Conservation (phyloP, 1,140 invertebrate genomes). For the Lanistes nyassanus region DNA sequence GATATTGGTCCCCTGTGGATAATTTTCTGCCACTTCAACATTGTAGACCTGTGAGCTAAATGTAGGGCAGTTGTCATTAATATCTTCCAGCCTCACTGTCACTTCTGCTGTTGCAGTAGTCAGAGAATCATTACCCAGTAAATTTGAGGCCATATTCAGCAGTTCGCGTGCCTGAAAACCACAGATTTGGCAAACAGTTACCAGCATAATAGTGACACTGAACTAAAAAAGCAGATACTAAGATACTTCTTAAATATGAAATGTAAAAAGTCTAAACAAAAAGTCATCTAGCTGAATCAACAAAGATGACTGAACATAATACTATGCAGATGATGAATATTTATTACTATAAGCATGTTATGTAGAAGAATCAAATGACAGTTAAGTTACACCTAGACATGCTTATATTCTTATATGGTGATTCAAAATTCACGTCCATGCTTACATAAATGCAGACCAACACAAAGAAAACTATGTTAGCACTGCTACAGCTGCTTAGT, state of each 20-base stretch:
- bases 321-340: too few species aligned
- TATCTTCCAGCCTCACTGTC: conserved; percentile 42
- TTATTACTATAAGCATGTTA: too few species aligned
- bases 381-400: too few species aligned
- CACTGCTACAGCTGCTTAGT: too few species aligned
- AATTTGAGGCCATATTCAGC: conserved; percentile 11
- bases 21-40: conserved; percentile 42
- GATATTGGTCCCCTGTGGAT: conserved; percentile 35
- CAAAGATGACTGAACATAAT: too few species aligned
- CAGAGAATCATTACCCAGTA: conserved; percentile 34
- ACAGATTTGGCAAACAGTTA: background rate
- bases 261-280: too few species aligned
- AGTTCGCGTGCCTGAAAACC: conserved; percentile 47
- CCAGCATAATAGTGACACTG: background rate
- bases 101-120: conserved; percentile 40
- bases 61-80: conserved; percentile 50
- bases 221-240: background rate
- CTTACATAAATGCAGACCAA: too few species aligned
- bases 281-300: too few species aligned
- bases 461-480: too few species aligned
- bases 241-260: background rate
- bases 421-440: too few species aligned
- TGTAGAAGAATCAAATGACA: too few species aligned
- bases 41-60: conserved; percentile 38
- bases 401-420: too few species aligned